Percentiles rank a stretch among this genome's conserved stretches.
Conservation (phyloP, 37 sponge, comb jelly and placozoan species). For the Aplysina aerophoba region DNA sequence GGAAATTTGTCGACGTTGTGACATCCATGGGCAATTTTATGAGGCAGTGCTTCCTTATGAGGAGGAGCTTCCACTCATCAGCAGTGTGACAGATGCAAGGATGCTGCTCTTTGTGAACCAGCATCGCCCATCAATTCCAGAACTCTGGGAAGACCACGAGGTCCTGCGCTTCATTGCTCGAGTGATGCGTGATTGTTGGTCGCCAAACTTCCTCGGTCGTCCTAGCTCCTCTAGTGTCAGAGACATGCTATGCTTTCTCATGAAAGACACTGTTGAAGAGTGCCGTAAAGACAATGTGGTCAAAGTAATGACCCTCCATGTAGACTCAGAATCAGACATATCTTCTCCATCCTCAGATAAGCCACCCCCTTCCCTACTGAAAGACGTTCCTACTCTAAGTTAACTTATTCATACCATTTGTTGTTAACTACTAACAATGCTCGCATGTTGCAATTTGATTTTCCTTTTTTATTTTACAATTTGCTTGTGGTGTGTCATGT, state of each 20-base stretch:
- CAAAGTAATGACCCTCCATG: background rate
- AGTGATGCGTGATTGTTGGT: background rate
- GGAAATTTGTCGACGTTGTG: slow-evolving; percentile 63
- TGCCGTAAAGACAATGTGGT: background rate
- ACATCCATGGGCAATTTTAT: slow-evolving; percentile 41
- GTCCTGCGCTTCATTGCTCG: slow-evolving; percentile 13
- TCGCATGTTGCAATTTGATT: too few species aligned
- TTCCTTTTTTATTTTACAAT: too few species aligned
- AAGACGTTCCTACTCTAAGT: too few species aligned
- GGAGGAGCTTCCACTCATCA: slow-evolving; percentile 13
- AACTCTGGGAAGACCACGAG: slow-evolving; percentile 54
- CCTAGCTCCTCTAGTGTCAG: background rate
- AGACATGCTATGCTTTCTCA: background rate
- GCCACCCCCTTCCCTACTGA: too few species aligned
- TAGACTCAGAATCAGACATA: background rate
- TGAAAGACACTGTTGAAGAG: background rate
- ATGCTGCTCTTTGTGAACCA: slow-evolving; percentile 19
- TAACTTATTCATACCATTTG: too few species aligned
- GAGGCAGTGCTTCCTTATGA: slow-evolving; percentile 50
- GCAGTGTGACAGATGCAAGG: slow-evolving; percentile 52
- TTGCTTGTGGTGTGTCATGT: too few species aligned
- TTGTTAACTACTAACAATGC: too few species aligned
- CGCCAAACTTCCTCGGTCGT: background rate
- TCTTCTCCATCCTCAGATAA: too few species aligned
- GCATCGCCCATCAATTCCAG: slow-evolving; percentile 50